These are phyloP conservation scores for Ptychobarbus kaznakovi DNA, from an alignment of 2,797 vertebrate species.

Conservation along the genomic window DNA sequence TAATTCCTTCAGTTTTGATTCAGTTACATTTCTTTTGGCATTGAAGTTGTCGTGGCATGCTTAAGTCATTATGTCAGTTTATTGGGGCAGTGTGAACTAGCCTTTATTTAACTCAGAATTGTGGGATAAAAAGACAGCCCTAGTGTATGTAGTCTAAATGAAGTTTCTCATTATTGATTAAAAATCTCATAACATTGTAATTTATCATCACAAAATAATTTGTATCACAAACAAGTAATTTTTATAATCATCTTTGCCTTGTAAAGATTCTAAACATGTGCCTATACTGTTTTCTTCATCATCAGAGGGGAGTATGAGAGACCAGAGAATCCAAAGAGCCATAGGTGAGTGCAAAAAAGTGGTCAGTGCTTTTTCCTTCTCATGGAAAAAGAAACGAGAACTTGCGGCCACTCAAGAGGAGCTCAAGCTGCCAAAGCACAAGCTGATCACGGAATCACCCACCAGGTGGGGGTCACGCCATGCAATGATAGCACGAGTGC, in stretches of 20 bases:
- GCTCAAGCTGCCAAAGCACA: neutral
- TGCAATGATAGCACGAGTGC: neutral
- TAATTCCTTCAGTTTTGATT: neutral
- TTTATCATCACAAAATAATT: slow-evolving; percentile 22
- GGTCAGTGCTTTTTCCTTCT: neutral
- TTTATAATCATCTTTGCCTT: neutral
- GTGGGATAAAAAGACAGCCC: neutral
- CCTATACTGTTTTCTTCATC: neutral
- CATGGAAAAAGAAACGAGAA: neutral
- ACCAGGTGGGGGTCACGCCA: neutral
- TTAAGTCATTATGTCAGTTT: neutral
- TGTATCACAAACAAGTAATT: too few relatives aligned
- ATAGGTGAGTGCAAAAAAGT: slow-evolving; percentile 16
- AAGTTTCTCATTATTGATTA: neutral
- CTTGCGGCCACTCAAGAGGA: neutral
- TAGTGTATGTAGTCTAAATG: neutral
- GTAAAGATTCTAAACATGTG: neutral
- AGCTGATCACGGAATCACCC: neutral
- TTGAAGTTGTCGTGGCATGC: neutral
- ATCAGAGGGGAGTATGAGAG: neutral
- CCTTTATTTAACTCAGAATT: neutral
- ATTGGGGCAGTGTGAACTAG: neutral
- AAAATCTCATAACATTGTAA: neutral
- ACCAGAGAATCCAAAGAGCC: slow-evolving; percentile 1
- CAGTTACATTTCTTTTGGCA: neutral